A percentile compares a stretch with the other conserved stretches of the same genome.
phyloP scores from a whole-genome alignment of 2,797 vertebrate genomes.

The Semotilus atromaculatus region DNA sequence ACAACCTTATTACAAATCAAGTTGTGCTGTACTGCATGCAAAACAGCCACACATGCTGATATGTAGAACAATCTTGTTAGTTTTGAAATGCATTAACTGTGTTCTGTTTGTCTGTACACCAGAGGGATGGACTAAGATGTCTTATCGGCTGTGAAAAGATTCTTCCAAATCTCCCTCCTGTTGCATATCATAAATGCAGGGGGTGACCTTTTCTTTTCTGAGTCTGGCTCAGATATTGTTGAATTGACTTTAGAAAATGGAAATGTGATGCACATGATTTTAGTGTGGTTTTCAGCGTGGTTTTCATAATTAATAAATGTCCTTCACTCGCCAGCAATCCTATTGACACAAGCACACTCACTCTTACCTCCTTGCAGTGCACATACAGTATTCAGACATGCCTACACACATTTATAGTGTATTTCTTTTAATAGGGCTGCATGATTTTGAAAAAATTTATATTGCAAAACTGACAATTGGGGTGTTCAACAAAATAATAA shows the following conservation, averaged over 20 bases:
- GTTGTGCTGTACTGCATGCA: constrained; percentile 20
- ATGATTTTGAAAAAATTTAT: background rate
- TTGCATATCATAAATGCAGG: background rate
- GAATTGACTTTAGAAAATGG: background rate
- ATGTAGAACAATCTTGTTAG: constrained; percentile 38
- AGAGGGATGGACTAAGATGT: background rate
- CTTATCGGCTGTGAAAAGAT: background rate
- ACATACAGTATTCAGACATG: constrained; percentile 24
- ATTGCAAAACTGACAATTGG: background rate
- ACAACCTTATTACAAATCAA: constrained; percentile 52
- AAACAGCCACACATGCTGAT: constrained; percentile 32
- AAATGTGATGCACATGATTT: background rate
- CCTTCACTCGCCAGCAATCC: constrained; percentile 55
- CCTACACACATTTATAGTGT: background rate
- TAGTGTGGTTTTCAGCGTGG: background rate
- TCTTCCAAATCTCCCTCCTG: background rate
- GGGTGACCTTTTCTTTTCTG: constrained; percentile 11
- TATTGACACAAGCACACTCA: constrained; percentile 37
- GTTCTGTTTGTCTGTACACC: constrained; percentile 4
- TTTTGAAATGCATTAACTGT: constrained; percentile 17
- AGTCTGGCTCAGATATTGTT: background rate
- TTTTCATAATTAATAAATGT: constrained; percentile 21
- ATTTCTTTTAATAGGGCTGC: background rate
- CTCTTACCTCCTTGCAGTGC: constrained; percentile 36
- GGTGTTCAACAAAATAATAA: background rate